Base-by-base conservation (phyloP, 2,888 invertebrate genomes). In the Cosmia trapezina region DNA sequence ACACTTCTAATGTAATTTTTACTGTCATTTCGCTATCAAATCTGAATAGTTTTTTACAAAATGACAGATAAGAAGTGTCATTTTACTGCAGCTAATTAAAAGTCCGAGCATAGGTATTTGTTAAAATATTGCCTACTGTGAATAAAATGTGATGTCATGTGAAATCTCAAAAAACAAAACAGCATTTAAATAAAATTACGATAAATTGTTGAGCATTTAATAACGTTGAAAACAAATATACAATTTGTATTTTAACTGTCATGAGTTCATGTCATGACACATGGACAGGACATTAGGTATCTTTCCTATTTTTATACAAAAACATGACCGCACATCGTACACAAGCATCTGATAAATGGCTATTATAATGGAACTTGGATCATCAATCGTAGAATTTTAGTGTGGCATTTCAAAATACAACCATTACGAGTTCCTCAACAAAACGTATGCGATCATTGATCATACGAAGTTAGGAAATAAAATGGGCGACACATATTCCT, bases 391-490 rank as follows among this genome's bases (percentile, higher is more conserved):
- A 73, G 78, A 81, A 74, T 83, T 87, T 83, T 56, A 74, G 68
- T 65, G 75, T 53, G 70, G 70, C 73, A 70, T 85, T 86, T 85
- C 77, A 85, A 87, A 89, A 87, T 85, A 82, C 78, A 83, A 83
- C 86, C 80, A 87, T 86, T 85, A 85, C 70, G 70, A 78, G 66
- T 73, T 78, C 51, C 73, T 79, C 80, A 76, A 80, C 81, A 78
- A 85, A 83, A 84, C 65, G 69, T 84, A 83, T 82, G 71, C 61
- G 57, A 70, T 63, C 81, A 82, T 88, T 73, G 78, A 84, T 87
- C 89, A 87, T 81, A 72, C 63, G 17, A 83, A 85, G 81, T 82
- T 85, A 70, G 73, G 63, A 78, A 86, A 81, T 78, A 83, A 83
- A 85, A 80, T 67, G 69, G 78, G 73, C 43, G 71, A 73, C 76